Evolutionary conservation across 2,888 invertebrate species (phyloP), one percentile per base, ranked within the genome.

Genomic region (Camponotus fellah): DNA sequence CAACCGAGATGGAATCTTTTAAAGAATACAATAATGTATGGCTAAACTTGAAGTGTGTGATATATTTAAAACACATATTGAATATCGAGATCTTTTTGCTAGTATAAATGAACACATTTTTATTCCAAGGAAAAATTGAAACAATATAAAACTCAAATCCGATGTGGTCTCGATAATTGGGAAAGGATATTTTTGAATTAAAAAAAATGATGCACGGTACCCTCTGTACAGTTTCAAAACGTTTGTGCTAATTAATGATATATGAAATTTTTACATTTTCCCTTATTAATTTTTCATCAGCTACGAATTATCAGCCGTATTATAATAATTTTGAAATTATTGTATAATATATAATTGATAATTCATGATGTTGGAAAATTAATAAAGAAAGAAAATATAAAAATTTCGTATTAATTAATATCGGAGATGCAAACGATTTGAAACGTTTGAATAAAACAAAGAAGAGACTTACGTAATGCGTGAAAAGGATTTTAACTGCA

Each of bases 401-500:
- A 71, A 69, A 17, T 37, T 69, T 37, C 9, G 1, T 37, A 10
- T 79, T 60, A 60, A 62, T 71, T 49, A 46, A 8, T 26, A 17
- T 17, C 17, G 17, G 2, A 26, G 26, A 66, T 17, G 53, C 74
- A 26, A 26, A 32, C 37, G 53, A 75, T 74, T 12, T 37, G 82
- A 43, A 75, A 56, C 65, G 65, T 32, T 53, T n/a, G 82, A 82
- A 64, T 65, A 43, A 82, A 76, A 82, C 56, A 26, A 62, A 80
- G 56, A 26, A 80, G 56, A 26, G 71, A 26, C 60, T 68, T 58
- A 60, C 49, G 80, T 80, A 80, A 72, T 80, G 46, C 60, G 12
- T 12, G 62, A 80, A 80, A 74, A 49, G n/a, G 62, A 80, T 72
- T 80, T 74, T 8, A 74, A 49, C 72, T 60, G 60, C 80, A 80